These are phyloP conservation scores for Metacarcinus magister DNA, from an alignment of 2,888 invertebrate species.

Conservation along the genomic window DNA sequence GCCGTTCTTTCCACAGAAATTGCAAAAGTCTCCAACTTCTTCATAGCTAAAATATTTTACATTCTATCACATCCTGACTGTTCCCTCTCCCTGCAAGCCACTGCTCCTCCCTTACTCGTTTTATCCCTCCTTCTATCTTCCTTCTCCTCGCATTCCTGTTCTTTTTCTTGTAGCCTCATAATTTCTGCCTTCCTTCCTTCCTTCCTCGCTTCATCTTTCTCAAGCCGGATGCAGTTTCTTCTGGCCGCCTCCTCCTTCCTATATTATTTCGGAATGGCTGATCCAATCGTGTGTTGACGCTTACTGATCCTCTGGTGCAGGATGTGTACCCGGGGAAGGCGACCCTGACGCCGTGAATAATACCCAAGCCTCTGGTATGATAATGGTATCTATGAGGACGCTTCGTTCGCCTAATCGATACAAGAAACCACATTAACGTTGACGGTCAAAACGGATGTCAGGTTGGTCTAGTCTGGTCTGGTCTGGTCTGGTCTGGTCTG, in stretches of 20 bases:
- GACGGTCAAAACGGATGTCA: conserved; percentile 55
- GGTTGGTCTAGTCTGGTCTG: not conserved
- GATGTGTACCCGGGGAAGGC: conserved; percentile 60
- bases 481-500: no score
- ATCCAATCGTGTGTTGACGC: conserved; percentile 20
- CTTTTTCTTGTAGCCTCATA: conserved; percentile 16
- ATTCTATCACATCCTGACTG: conserved; percentile 3
- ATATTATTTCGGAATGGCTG: not conserved
- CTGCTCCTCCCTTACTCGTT: not conserved
- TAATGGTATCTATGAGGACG: conserved; percentile 58
- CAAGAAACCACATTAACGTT: conserved; percentile 51
- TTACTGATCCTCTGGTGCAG: conserved; percentile 43
- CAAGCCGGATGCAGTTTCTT: conserved; percentile 46
- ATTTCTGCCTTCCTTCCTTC: not conserved
- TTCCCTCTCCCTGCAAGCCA: conserved; percentile 7
- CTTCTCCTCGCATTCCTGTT: not conserved
- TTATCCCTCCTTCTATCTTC: not conserved
- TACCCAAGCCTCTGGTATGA: conserved; percentile 58
- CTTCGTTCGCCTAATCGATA: conserved; percentile 2
- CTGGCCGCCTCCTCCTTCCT: conserved; percentile 10
- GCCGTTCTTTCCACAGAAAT: conserved; percentile 18
- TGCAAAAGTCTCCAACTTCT: conserved; percentile 51
- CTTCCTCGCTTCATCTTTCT: conserved; percentile 9
- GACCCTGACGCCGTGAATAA: conserved; percentile 58
- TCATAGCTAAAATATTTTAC: not conserved